These are phyloP conservation scores for Trachythela sp. DNA, from an alignment of 64 coral and sea anemone genomes.

Conservation along the genomic window DNA sequence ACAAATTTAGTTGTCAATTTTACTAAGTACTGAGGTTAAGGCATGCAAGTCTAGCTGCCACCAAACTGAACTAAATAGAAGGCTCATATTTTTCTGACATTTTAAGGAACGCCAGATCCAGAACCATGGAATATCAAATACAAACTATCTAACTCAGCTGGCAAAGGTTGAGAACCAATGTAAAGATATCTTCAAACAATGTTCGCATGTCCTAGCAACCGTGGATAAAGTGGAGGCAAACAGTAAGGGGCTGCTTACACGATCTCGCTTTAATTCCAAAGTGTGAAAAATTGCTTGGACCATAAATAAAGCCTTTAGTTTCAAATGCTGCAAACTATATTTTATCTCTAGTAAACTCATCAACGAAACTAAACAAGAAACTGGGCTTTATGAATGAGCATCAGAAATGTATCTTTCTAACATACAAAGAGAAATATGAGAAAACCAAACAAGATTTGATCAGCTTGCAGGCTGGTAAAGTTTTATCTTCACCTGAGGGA, in stretches of 20 bases:
- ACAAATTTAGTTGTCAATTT: too few species aligned
- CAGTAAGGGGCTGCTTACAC: not conserved
- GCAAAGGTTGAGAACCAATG: conserved; percentile 8
- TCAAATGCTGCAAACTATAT: too few species aligned
- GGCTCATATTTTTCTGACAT: not conserved
- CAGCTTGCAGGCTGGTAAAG: not conserved
- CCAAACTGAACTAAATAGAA: not conserved
- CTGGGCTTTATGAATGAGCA: not conserved
- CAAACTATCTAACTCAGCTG: not conserved
- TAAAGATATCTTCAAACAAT: conserved; percentile 1
- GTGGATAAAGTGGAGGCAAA: conserved; percentile 2
- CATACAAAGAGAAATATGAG: not conserved
- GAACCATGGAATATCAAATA: not conserved
- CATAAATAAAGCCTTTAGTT: not conserved
- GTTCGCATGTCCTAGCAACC: not conserved
- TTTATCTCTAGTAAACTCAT: not conserved
- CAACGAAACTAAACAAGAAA: not conserved
- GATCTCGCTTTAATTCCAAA: not conserved
- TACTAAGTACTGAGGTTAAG: too few species aligned
- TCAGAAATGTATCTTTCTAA: not conserved
- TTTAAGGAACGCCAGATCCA: not conserved
- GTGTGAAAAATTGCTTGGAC: too few species aligned
- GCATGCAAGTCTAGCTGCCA: too few species aligned
- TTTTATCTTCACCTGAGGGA: not conserved
- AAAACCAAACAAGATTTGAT: conserved; percentile 15